Evolutionary conservation across 2,888 invertebrate genomes (phyloP).

Genomic region (Drosophila atripex): DNA sequence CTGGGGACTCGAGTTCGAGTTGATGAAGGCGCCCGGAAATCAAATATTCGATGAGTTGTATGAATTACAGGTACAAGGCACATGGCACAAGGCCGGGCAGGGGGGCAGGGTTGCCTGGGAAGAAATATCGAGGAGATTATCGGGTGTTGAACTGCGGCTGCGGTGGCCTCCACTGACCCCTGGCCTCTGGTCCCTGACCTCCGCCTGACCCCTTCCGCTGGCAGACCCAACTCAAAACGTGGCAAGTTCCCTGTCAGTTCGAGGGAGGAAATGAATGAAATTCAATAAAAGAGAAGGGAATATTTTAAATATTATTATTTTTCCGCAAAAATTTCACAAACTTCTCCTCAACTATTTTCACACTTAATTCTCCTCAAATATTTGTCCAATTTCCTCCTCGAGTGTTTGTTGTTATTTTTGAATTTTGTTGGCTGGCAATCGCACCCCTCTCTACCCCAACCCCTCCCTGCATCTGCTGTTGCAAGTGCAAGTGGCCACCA

Average conservation of each 20-base stretch:
- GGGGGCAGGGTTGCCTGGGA: not conserved
- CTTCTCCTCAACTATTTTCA: conserved; percentile 1
- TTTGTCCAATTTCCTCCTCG: conserved; percentile 15
- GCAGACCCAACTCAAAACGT: not conserved
- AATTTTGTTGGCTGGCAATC: conserved; percentile 3
- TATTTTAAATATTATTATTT: no score
- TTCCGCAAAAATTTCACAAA: no score
- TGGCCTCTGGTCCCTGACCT: not conserved
- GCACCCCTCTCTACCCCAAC: not conserved
- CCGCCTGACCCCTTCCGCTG: not conserved
- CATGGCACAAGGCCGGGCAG: not conserved
- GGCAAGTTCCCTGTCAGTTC: not conserved
- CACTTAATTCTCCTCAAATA: conserved; percentile 6
- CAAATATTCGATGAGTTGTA: conserved; percentile 43
- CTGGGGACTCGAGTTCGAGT: conserved; percentile 26
- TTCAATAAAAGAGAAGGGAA: no score
- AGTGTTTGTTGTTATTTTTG: conserved; percentile 27
- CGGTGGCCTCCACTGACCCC: not conserved
- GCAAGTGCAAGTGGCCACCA: conserved; percentile 40
- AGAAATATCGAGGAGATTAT: conserved; percentile 26
- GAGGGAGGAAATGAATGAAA: not conserved
- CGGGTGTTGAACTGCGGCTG: conserved; percentile 1
- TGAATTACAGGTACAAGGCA: conserved; percentile 23
- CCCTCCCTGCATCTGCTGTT: conserved; percentile 22
- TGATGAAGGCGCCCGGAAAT: conserved; percentile 37